Evolutionary conservation across 2,797 vertebrate genomes (phyloP).

Genomic region (Ctenosaura bakeri): DNA sequence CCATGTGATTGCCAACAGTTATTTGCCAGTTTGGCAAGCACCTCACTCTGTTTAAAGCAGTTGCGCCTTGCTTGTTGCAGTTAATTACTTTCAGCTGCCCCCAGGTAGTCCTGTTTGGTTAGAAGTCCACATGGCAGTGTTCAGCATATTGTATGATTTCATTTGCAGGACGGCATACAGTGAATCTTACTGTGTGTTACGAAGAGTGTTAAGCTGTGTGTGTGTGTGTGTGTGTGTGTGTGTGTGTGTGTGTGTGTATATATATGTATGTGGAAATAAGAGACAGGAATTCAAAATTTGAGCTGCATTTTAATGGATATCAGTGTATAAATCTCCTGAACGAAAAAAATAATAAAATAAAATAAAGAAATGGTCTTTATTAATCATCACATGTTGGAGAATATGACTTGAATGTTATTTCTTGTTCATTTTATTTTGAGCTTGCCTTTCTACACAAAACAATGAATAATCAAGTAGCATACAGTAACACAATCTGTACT

Average conservation of each 20-base stretch:
- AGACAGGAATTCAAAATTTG: neutral
- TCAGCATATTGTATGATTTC: accelerated
- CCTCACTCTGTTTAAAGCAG: neutral
- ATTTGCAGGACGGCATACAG: neutral
- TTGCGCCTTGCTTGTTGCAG: conserved; percentile 9
- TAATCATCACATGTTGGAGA: neutral
- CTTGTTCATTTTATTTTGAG: neutral
- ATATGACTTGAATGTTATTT: neutral
- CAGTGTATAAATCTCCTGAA: neutral
- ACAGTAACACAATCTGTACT: neutral
- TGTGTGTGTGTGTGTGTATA: too few relatives aligned
- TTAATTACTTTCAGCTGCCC: conserved; percentile 1
- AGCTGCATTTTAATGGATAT: neutral
- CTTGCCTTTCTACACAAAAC: neutral
- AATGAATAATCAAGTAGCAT: neutral
- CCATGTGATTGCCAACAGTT: neutral
- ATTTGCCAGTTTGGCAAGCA: neutral
- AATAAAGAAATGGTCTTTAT: neutral
- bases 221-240: too few relatives aligned
- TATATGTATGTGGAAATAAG: too few relatives aligned
- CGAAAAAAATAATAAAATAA: too few relatives aligned
- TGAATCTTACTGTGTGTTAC: neutral
- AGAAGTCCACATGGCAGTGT: neutral
- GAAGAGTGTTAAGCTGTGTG: neutral
- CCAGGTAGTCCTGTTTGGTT: neutral